A percentile compares a stretch with the other conserved stretches of the same genome.
phyloP scores from a whole-genome alignment of 2,113 vertebrate species.

The Eubucco bourcierii region DNA sequence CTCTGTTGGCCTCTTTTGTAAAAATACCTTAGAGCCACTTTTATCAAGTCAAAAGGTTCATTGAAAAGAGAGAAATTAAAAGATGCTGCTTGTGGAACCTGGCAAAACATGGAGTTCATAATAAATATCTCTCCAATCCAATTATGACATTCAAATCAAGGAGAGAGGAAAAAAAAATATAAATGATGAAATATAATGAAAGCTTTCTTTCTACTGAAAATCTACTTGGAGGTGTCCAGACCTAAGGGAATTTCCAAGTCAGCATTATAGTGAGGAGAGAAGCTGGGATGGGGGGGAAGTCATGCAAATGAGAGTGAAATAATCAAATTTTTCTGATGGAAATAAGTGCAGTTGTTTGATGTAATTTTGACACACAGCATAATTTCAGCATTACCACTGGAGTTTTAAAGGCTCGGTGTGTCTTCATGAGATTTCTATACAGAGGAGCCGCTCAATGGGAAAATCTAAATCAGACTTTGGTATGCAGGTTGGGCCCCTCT shows the following conservation, averaged over 20 bases:
- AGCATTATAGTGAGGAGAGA: conserved; percentile 25
- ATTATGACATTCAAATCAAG: conserved; percentile 78
- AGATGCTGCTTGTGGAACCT: conserved; percentile 28
- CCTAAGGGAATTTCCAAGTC: conserved; percentile 72
- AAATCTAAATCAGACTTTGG: neutral
- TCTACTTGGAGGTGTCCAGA: conserved; percentile 50
- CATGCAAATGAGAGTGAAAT: conserved; percentile 74
- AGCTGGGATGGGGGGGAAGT: neutral
- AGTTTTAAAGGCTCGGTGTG: conserved; percentile 43
- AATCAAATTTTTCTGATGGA: conserved; percentile 74
- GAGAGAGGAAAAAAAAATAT: neutral
- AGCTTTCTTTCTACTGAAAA: conserved; percentile 50
- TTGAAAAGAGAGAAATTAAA: conserved; percentile 71
- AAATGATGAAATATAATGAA: conserved; percentile 61
- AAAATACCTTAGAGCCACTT: conserved; percentile 69
- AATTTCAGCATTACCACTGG: conserved; percentile 62
- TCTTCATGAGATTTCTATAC: conserved; percentile 31
- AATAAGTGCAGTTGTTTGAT: conserved; percentile 73
- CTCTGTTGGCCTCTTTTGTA: conserved; percentile 56
- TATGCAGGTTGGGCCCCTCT: neutral
- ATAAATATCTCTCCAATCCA: conserved; percentile 70
- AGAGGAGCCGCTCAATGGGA: conserved; percentile 18
- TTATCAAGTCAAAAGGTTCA: conserved; percentile 67
- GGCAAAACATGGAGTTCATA: conserved; percentile 25
- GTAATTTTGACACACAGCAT: conserved; percentile 67